phyloP scores from a whole-genome alignment of 2,888 invertebrate species.

The Tenthredo distinguenda region DNA sequence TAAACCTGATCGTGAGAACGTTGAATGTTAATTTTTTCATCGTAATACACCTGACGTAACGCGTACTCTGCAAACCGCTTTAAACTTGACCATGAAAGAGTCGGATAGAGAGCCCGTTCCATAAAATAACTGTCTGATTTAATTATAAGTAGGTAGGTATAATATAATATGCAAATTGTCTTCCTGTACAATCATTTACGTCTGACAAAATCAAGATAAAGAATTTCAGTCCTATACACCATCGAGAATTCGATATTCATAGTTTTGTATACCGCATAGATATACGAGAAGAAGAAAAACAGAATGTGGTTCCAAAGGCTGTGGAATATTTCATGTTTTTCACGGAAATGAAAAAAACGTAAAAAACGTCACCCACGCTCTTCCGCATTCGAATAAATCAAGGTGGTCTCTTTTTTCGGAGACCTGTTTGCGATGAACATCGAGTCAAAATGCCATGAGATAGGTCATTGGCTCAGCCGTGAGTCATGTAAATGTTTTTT shows the following conservation, averaged over 20 bases:
- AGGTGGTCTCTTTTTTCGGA: background rate
- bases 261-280: no score
- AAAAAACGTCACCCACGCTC: background rate
- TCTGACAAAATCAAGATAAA: background rate
- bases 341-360: no score
- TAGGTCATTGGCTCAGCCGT: background rate
- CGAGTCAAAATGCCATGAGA: background rate
- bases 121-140: background rate
- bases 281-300: no score
- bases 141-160: background rate
- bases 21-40: slow-evolving; percentile 34
- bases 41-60: background rate
- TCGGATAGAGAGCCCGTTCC: background rate
- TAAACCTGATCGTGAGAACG: background rate
- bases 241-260: background rate
- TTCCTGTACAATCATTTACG: background rate
- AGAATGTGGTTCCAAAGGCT: no score
- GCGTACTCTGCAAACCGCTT: background rate
- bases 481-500: background rate
- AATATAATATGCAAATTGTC: background rate
- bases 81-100: slow-evolving; percentile 36
- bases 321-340: no score
- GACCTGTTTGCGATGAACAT: background rate
- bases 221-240: background rate
- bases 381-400: background rate